Conservation (phyloP, 2,797 vertebrate genomes). For the Crenuchus spilurus region DNA sequence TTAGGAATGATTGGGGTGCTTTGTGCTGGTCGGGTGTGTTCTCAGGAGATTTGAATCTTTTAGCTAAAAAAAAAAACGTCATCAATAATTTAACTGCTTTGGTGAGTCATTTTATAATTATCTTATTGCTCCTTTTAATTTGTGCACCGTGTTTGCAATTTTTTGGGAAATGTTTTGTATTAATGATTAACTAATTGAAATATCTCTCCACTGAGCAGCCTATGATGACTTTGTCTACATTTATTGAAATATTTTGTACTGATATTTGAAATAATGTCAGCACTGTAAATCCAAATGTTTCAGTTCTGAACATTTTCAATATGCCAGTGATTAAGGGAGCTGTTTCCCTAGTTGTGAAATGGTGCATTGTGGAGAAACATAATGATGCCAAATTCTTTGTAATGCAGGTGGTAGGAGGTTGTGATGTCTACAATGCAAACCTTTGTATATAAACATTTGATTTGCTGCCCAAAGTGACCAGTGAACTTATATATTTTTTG, state of each 20-base stretch:
- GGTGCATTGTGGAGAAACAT: no score
- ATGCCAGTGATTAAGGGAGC: no score
- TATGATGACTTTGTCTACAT: neutral
- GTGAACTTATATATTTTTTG: no score
- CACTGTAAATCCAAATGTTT: neutral
- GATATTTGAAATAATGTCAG: neutral
- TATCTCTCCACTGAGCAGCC: neutral
- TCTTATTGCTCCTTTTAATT: neutral
- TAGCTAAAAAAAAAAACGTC: neutral
- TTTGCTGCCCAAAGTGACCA: no score
- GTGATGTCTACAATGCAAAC: no score
- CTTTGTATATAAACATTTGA: no score
- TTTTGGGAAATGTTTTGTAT: neutral
- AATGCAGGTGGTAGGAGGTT: no score
- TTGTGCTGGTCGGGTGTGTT: constrained; percentile 41
- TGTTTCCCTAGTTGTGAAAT: no score
- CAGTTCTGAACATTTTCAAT: no score
- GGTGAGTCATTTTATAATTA: constrained; percentile 2
- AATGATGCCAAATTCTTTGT: no score
- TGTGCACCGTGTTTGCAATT: neutral
- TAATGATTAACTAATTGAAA: neutral
- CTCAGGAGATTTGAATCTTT: constrained; percentile 13
- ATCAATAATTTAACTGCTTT: constrained; percentile 8
- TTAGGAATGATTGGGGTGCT: constrained; percentile 43
- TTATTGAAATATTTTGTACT: neutral